phyloP scores from a whole-genome alignment of 1,140 invertebrate genomes.

The Brachionus rubens region DNA sequence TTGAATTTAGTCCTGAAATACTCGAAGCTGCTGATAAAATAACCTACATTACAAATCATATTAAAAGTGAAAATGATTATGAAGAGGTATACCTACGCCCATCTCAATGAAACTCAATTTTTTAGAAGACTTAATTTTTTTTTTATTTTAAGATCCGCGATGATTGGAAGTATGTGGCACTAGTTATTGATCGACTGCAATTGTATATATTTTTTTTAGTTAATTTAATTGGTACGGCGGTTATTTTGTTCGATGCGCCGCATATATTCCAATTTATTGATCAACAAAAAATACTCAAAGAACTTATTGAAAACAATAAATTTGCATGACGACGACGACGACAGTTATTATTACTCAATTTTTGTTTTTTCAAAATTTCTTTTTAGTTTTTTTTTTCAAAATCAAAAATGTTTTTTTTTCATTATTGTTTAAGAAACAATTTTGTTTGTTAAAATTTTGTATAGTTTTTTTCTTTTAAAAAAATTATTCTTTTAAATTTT shows the following conservation, averaged over 20 bases:
- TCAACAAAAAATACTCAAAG: conserved; percentile 43
- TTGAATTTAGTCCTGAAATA: conserved; percentile 38
- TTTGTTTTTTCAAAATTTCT: no score
- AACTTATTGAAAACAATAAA: conserved; percentile 42
- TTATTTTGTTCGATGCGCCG: conserved; percentile 46
- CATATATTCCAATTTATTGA: conserved; percentile 45
- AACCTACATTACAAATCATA: conserved; percentile 65
- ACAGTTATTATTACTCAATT: no score
- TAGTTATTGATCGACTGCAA: conserved; percentile 58
- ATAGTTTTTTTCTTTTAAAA: no score
- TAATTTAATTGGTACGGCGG: conserved; percentile 57
- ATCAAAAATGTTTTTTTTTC: no score
- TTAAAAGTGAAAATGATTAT: conserved; percentile 71
- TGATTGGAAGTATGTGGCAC: conserved; percentile 50
- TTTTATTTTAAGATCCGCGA: conserved; percentile 47
- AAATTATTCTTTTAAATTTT: no score
- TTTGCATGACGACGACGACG: no score
- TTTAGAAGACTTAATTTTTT: conserved; percentile 9
- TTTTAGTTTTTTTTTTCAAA: no score
- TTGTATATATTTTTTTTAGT: conserved; percentile 61
- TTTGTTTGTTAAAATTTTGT: no score
- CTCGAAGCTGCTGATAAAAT: conserved; percentile 38
- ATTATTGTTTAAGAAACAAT: no score
- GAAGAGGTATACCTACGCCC: conserved; percentile 65
- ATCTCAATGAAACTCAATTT: neutral